Evolutionary conservation across 92 coral and sea anemone species (phyloP), one percentile per base, ranked within the genome.

Genomic region (Siderastrea radians): DNA sequence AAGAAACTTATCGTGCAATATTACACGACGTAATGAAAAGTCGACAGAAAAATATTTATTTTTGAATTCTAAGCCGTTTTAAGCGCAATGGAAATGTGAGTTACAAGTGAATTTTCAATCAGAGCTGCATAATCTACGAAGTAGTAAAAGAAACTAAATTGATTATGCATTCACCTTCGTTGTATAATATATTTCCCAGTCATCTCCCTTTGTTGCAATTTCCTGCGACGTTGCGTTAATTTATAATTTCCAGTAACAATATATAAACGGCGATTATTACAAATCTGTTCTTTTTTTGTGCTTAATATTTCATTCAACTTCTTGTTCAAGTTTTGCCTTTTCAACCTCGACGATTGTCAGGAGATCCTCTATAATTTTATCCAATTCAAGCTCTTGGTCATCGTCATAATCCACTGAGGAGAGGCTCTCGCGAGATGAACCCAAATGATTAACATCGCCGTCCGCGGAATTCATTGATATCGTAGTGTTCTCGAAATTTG

Each of bases 331-430:
- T 48, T 86, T 90, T 14, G 84, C 96, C 75, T 85, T 86, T 54
- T 95, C 98, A 72, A 89, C 64, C 58, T 95, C 96, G 15, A 95
- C 98, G 1, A 94, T 93, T 19, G 81, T 64, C 6, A 95, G 75
- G 82, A 95, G 87, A 77, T 95, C 98, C 68, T 88, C 87, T 3
- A 95, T 93, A 26, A 95, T 95, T 58, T 88, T 86, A 64, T 93
- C 93, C 43, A 95, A 79, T 72, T 95, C 98, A 2, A 81, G 82
- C 68, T 95, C 98, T 59, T 91, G 92, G 14, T 85, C 38, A 26
- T 26, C 84, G 17, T 88, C 97, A 17, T 55, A 72, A 26, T 81
- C 93, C 49, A 57, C 78, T 46, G 93, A 54, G 8, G 71, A 57
- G 3, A 61, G 83, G 77, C 84, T 75, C 43, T 77, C 60, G 11